Percentiles rank a stretch among this genome's conserved stretches.
phyloP scores from a whole-genome alignment of 1,140 invertebrate genomes.

The Bombus sylvicola region DNA sequence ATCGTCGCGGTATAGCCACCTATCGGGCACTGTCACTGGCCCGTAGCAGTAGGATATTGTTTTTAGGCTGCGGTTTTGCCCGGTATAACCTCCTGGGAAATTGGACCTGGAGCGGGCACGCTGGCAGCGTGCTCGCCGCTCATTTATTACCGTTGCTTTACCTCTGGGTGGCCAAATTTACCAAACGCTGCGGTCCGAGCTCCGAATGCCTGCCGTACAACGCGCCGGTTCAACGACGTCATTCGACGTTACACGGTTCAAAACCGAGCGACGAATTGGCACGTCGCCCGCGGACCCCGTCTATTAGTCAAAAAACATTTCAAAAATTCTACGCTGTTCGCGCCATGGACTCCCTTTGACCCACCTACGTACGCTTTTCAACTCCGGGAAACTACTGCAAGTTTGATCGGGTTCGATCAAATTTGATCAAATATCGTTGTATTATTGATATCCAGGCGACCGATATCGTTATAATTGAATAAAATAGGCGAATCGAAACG shows the following conservation, averaged over 20 bases:
- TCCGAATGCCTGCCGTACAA: constrained; percentile 61
- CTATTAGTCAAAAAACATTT: constrained; percentile 60
- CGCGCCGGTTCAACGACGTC: constrained; percentile 63
- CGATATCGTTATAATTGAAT: constrained; percentile 38
- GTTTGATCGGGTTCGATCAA: constrained; percentile 22
- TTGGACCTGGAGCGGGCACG: constrained; percentile 74
- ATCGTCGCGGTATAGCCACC: constrained; percentile 63
- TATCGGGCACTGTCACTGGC: constrained; percentile 74
- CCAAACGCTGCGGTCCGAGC: constrained; percentile 66
- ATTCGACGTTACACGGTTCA: constrained; percentile 66
- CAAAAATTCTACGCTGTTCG: constrained; percentile 23
- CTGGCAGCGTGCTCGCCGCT: constrained; percentile 77
- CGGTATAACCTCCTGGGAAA: constrained; percentile 77
- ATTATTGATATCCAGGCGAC: constrained; percentile 27
- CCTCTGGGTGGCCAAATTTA: constrained; percentile 80
- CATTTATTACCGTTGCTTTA: constrained; percentile 80
- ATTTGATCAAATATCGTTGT: constrained; percentile 9
- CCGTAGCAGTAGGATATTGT: constrained; percentile 77
- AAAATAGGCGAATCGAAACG: constrained; percentile 18
- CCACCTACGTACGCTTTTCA: not conserved
- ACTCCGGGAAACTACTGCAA: not conserved
- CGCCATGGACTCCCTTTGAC: not conserved
- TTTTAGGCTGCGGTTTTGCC: constrained; percentile 81
- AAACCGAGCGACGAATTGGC: constrained; percentile 68
- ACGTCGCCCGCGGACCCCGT: constrained; percentile 37